A percentile compares a stretch with the other conserved stretches of the same genome.
phyloP scores from a whole-genome alignment of 2,113 vertebrate species.

The Kobus ellipsiprymnus region DNA sequence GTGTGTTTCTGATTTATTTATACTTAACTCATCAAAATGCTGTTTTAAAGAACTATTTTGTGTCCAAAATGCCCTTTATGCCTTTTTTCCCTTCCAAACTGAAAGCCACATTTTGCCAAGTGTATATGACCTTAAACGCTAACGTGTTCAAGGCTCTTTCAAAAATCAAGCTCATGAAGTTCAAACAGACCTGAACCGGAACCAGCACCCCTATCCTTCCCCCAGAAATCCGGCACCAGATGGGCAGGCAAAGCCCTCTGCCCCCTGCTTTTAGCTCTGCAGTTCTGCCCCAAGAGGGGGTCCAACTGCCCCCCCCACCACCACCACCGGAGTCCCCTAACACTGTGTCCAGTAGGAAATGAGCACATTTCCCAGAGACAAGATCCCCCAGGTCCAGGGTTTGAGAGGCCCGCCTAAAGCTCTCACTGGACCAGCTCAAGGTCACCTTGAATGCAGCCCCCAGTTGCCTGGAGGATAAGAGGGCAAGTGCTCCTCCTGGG shows the following conservation, averaged over 20 bases:
- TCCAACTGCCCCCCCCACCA: too few relatives aligned
- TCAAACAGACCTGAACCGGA: background rate
- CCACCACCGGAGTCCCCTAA: accelerated
- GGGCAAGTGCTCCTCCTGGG: background rate
- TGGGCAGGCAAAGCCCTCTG: accelerated
- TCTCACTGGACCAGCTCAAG: background rate
- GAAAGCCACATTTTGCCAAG: constrained; percentile 54
- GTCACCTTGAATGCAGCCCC: background rate
- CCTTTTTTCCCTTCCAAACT: constrained; percentile 57
- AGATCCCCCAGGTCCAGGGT: background rate
- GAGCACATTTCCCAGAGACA: background rate
- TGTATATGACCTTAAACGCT: constrained; percentile 44
- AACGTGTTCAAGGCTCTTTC: constrained; percentile 18
- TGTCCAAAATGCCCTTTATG: constrained; percentile 69
- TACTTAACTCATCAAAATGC: constrained; percentile 77
- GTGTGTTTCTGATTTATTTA: constrained; percentile 79
- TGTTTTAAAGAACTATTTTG: constrained; percentile 71
- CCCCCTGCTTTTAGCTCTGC: background rate
- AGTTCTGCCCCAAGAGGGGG: background rate
- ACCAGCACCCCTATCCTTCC: background rate
- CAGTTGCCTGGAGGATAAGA: background rate
- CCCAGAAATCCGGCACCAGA: too few relatives aligned
- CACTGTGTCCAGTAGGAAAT: accelerated
- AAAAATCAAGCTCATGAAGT: constrained; percentile 7
- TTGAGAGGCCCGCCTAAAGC: too few relatives aligned